These are phyloP conservation scores for Atta colombica DNA, from an alignment of 1,140 invertebrate species.

Conservation along the genomic window DNA sequence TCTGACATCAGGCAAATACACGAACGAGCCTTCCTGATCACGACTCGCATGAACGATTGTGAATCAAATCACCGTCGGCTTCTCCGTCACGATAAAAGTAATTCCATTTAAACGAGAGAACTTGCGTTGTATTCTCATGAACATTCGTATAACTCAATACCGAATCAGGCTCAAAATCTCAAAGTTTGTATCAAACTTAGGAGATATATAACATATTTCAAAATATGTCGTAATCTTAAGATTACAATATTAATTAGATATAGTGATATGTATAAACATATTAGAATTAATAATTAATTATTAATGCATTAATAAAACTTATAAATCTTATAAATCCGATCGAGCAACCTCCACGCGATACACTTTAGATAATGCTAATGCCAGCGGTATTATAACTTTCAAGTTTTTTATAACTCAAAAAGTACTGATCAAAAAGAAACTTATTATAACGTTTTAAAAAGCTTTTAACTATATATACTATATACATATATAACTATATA, in stretches of 20 bases:
- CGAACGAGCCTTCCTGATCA: constrained; percentile 62
- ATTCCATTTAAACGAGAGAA: constrained; percentile 67
- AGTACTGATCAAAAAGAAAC: no score
- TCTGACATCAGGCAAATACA: constrained; percentile 70
- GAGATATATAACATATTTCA: background rate
- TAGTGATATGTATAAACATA: background rate
- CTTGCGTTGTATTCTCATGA: constrained; percentile 50
- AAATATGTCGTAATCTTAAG: background rate
- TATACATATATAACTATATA: no score
- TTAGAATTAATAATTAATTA: background rate
- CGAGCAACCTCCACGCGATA: no score
- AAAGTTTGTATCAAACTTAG: background rate
- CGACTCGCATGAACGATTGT: constrained; percentile 77
- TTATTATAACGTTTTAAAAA: no score
- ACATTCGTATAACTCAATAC: constrained; percentile 30
- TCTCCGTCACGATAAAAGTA: constrained; percentile 72
- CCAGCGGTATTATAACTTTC: no score
- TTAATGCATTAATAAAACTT: no score
- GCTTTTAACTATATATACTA: no score
- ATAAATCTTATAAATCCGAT: no score
- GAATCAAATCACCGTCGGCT: constrained; percentile 77
- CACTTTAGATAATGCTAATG: no score
- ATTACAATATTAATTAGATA: constrained; percentile 14
- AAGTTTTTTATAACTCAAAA: no score
- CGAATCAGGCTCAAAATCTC: background rate